These are phyloP conservation scores for Myotis lucifugus DNA, from an alignment of 2,113 vertebrate genomes.

Conservation along the genomic window DNA sequence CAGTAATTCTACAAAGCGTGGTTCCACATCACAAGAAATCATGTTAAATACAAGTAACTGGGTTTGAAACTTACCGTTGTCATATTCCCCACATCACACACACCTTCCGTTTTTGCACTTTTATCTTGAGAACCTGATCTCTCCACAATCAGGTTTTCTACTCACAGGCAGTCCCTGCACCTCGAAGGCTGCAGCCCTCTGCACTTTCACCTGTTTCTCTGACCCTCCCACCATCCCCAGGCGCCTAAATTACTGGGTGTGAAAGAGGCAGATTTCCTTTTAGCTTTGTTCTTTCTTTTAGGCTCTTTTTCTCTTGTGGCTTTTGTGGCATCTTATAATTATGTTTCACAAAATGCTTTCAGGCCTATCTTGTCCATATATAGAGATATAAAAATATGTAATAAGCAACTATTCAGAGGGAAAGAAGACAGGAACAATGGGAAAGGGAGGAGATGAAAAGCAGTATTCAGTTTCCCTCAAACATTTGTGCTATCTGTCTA, in stretches of 20 bases:
- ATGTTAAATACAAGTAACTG: background rate
- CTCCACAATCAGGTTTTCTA: background rate
- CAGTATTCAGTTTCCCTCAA: constrained; percentile 43
- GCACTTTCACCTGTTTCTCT: constrained; percentile 34
- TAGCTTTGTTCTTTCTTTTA: constrained; percentile 58
- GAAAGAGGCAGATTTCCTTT: constrained; percentile 57
- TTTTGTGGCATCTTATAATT: constrained; percentile 68
- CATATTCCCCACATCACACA: background rate
- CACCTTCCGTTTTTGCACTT: background rate
- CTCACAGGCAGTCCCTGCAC: background rate
- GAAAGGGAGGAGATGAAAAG: constrained; percentile 47
- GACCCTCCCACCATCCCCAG: background rate
- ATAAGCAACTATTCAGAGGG: constrained; percentile 59
- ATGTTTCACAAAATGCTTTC: constrained; percentile 62
- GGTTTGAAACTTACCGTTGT: background rate
- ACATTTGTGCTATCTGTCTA: constrained; percentile 48
- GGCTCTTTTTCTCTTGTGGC: constrained; percentile 46
- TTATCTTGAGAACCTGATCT: background rate
- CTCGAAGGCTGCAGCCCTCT: background rate
- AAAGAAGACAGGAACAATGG: constrained; percentile 61
- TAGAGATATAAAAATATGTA: constrained; percentile 69
- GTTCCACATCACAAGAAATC: background rate
- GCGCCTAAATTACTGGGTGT: background rate
- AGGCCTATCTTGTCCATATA: constrained; percentile 62
- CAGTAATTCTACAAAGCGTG: background rate